These are phyloP conservation scores for Lithosia quadra DNA, from an alignment of 2,888 invertebrate genomes.

Conservation along the genomic window DNA sequence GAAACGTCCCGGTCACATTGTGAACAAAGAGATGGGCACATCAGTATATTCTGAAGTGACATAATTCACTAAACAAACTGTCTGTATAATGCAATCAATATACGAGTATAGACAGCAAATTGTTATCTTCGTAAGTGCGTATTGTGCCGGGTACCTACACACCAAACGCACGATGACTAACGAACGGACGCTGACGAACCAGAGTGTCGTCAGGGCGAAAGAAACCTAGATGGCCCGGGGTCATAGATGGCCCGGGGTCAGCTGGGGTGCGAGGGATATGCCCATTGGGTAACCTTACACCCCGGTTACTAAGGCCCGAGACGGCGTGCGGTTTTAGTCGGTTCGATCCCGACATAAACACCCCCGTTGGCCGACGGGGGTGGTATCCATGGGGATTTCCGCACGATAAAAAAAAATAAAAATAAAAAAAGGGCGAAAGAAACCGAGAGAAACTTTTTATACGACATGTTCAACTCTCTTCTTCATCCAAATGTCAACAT, in stretches of 20 bases:
- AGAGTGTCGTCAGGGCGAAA: not conserved
- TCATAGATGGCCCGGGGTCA: no score
- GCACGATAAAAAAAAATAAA: no score
- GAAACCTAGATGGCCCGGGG: not conserved
- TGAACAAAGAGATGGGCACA: constrained; percentile 49
- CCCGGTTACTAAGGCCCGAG: no score
- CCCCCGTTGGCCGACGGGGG: no score
- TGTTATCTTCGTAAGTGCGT: constrained; percentile 31
- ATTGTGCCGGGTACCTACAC: constrained; percentile 2
- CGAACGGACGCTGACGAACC: not conserved
- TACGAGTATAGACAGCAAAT: no score
- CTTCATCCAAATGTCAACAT: not conserved
- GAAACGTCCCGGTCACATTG: constrained; percentile 33
- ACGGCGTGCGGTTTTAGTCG: no score
- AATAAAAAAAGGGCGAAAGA: not conserved
- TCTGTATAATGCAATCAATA: constrained; percentile 41
- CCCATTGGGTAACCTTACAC: no score
- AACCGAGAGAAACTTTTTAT: not conserved
- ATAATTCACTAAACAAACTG: constrained; percentile 37
- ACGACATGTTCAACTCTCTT: not conserved
- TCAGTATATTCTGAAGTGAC: constrained; percentile 41
- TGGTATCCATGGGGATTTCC: no score
- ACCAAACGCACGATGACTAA: not conserved
- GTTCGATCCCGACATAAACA: no score
- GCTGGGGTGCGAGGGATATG: no score